These are phyloP conservation scores for Drosophila parthenogenetica DNA, from an alignment of 2,888 invertebrate genomes.

Conservation along the genomic window DNA sequence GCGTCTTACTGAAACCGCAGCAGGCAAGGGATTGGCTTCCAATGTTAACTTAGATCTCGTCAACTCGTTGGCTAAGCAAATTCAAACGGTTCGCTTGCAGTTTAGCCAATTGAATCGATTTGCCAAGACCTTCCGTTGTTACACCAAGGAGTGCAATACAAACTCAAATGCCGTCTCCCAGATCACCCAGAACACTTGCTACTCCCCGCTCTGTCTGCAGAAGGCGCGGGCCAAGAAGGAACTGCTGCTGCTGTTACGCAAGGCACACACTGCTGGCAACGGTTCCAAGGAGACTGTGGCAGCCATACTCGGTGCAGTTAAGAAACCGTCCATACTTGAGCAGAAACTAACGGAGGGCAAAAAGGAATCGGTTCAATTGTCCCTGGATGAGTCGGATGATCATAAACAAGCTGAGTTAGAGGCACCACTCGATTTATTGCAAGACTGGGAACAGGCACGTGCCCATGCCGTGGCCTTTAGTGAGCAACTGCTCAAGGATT, in stretches of 20 bases:
- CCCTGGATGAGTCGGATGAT: slow-evolving; percentile 78
- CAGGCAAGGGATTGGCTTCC: slow-evolving; percentile 60
- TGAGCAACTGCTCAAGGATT: slow-evolving; percentile 65
- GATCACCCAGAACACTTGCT: slow-evolving; percentile 88
- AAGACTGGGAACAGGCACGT: slow-evolving; percentile 87
- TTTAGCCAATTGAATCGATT: slow-evolving; percentile 90
- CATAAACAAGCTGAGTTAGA: slow-evolving; percentile 65
- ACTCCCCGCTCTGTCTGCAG: slow-evolving; percentile 92
- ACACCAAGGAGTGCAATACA: slow-evolving; percentile 89
- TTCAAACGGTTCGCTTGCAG: slow-evolving; percentile 89
- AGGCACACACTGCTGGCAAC: slow-evolving; percentile 87
- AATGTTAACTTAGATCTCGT: slow-evolving; percentile 87
- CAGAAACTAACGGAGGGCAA: slow-evolving; percentile 88
- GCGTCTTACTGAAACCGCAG: slow-evolving; percentile 74
- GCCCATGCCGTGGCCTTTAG: slow-evolving; percentile 86
- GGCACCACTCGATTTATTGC: slow-evolving; percentile 80
- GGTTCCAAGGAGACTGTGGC: slow-evolving; percentile 85
- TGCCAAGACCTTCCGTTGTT: slow-evolving; percentile 90
- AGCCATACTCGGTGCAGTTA: slow-evolving; percentile 86
- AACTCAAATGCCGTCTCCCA: slow-evolving; percentile 86
- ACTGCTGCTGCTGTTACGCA: slow-evolving; percentile 87
- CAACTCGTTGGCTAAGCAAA: slow-evolving; percentile 88
- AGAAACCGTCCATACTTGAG: slow-evolving; percentile 89
- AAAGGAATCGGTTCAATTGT: slow-evolving; percentile 77
- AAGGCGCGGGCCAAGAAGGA: slow-evolving; percentile 90